Conservation (phyloP, 2,888 invertebrate genomes). For the Dromius quadrimaculatus region DNA sequence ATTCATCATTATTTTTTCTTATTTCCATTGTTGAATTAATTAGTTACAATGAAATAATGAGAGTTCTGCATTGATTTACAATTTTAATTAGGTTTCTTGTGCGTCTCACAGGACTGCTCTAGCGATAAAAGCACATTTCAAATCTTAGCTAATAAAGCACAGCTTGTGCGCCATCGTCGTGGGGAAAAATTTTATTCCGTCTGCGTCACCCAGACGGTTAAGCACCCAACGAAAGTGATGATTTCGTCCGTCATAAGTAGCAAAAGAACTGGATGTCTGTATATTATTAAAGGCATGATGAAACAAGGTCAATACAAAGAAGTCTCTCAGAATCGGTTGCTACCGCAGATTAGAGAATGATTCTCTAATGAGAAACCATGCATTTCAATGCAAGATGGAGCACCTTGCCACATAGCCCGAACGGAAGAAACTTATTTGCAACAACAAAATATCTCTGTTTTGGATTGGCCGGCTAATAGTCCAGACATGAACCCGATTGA, state of each 20-base stretch:
- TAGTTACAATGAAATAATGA: background rate
- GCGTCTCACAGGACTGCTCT: background rate
- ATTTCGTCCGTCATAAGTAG: conserved; percentile 42
- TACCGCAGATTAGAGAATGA: no score
- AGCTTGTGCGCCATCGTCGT: no score
- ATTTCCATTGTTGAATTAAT: background rate
- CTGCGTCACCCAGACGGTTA: conserved; percentile 49
- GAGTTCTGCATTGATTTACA: background rate
- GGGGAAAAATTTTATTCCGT: conserved; percentile 50
- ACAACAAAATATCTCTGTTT: no score
- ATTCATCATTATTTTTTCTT: background rate
- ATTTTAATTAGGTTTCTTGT: no score
- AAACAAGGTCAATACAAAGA: background rate
- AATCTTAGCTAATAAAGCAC: background rate
- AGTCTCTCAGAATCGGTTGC: no score
- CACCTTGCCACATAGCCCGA: no score
- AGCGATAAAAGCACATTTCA: background rate
- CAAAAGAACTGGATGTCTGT: background rate
- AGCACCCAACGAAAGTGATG: conserved; percentile 53
- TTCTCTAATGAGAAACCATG: no score
- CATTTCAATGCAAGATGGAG: no score
- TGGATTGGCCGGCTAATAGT: no score
- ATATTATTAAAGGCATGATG: background rate
- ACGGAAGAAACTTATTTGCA: no score
- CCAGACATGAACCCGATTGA: no score